Evolutionary conservation across 2,888 invertebrate genomes (phyloP), one percentile per base, ranked within the genome.

Genomic region (Flexamia atlantica): DNA sequence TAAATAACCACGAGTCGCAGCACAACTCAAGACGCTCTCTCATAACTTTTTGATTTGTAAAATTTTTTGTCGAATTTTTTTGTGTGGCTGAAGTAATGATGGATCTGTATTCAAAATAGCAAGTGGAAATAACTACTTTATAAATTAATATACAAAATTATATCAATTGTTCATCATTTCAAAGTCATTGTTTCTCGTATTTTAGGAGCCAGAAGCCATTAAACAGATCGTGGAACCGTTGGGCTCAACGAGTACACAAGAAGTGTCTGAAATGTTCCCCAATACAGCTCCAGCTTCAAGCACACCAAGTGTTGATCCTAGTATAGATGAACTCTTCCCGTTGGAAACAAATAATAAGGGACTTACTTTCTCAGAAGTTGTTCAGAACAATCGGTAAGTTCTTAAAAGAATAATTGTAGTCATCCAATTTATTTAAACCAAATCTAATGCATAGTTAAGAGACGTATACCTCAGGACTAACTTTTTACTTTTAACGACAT

Each of bases 291-390:
- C 20, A 72, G 9, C 72, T 68, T 68, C 64, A 10, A 79, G 60
- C 14, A 64, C 30, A 68, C 46, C 68, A 81, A 10, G 28, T 28
- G 28, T 64, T 40, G 72, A 72, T n/a, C 81, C 82, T n/a, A 68
- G 70, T 40, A 83, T 83, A 60, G 82, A 82, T 20, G 82, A 82
- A 20, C 82, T 82, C 14, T 76, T 74, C 14, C 76, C 64, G 28
- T 25, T 46, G 28, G 83, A 83, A 60, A n/a, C 32, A 10, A 25
- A 10, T 53, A 53, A 53, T 20, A 53, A n/a, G 53, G 32, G 30
- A 4, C 1, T n/a, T 68, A 3, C 36, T n/a, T n/a, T 12, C 5
- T 1, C 68, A 30, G 32, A 30, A 30, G 30, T 9, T 30, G 14
- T 74, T 40, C 20, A 40, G 14, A 20, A 4, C 36, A 23, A 50